phyloP scores from a whole-genome alignment of 2,113 vertebrate species.

The Danionella cerebrum region DNA sequence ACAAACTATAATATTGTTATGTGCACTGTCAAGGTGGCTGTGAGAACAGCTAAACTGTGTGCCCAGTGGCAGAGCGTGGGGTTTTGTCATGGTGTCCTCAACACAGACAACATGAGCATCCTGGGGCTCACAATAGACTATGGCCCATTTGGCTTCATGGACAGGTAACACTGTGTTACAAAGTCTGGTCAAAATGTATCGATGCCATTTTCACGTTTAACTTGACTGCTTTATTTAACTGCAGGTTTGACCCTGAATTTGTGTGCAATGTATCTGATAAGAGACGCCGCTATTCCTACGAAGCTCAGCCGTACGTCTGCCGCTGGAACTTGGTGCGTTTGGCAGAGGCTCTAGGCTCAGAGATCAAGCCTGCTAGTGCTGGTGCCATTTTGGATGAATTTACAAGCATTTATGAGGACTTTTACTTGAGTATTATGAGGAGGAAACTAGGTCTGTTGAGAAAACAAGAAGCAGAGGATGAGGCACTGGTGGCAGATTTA shows the following conservation, averaged over 20 bases:
- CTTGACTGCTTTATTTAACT: background rate
- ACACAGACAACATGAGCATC: constrained; percentile 83
- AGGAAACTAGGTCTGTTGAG: constrained; percentile 70
- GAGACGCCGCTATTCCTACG: constrained; percentile 68
- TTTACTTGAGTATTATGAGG: constrained; percentile 74
- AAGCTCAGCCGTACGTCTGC: constrained; percentile 72
- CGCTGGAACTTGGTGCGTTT: constrained; percentile 74
- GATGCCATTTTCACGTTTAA: too few relatives aligned
- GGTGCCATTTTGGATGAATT: constrained; percentile 64
- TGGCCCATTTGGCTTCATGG: constrained; percentile 79
- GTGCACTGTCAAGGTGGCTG: background rate
- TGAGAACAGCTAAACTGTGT: constrained; percentile 66
- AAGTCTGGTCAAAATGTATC: background rate
- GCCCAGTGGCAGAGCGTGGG: constrained; percentile 80
- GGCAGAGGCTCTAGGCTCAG: constrained; percentile 70
- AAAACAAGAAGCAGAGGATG: constrained; percentile 57
- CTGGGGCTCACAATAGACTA: constrained; percentile 79
- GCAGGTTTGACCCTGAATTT: constrained; percentile 75
- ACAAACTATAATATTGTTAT: background rate
- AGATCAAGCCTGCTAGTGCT: constrained; percentile 60
- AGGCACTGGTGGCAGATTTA: constrained; percentile 58
- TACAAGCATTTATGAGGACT: constrained; percentile 62
- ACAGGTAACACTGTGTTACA: too few relatives aligned
- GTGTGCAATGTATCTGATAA: constrained; percentile 76
- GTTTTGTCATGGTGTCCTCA: constrained; percentile 80